These are phyloP conservation scores for Heteractis magnifica DNA, from an alignment of 92 coral and sea anemone genomes.

Conservation along the genomic window DNA sequence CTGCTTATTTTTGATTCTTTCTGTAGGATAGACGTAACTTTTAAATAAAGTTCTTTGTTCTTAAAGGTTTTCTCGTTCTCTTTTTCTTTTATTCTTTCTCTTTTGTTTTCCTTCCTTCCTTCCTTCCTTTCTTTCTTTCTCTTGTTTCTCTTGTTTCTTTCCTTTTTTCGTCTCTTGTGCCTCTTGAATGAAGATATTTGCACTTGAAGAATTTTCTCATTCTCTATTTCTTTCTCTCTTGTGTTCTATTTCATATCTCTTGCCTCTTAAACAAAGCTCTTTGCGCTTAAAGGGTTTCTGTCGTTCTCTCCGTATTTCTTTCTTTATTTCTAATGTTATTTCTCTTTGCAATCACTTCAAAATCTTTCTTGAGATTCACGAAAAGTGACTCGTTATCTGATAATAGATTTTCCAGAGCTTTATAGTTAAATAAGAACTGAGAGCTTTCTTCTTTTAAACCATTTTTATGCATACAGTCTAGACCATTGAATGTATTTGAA, in stretches of 20 bases:
- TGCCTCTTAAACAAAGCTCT: too few species aligned
- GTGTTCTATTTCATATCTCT: too few species aligned
- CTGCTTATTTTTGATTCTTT: neutral
- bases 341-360: neutral
- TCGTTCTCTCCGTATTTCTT: neutral
- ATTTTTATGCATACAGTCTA: too few species aligned
- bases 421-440: neutral
- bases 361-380: neutral
- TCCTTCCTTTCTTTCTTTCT: neutral
- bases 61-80: neutral
- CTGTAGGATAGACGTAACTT: neutral
- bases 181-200: too few species aligned
- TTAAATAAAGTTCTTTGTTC: neutral
- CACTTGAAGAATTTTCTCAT: too few species aligned
- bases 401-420: neutral
- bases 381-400: neutral
- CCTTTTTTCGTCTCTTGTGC: too few species aligned
- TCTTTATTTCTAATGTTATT: neutral
- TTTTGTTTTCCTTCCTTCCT: neutral
- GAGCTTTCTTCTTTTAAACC: neutral
- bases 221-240: too few species aligned
- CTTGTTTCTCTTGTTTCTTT: neutral
- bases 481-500: too few species aligned
- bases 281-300: too few species aligned
- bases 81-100: neutral